phyloP scores from a whole-genome alignment of 2,113 vertebrate species.

The Halichoerus grypus region DNA sequence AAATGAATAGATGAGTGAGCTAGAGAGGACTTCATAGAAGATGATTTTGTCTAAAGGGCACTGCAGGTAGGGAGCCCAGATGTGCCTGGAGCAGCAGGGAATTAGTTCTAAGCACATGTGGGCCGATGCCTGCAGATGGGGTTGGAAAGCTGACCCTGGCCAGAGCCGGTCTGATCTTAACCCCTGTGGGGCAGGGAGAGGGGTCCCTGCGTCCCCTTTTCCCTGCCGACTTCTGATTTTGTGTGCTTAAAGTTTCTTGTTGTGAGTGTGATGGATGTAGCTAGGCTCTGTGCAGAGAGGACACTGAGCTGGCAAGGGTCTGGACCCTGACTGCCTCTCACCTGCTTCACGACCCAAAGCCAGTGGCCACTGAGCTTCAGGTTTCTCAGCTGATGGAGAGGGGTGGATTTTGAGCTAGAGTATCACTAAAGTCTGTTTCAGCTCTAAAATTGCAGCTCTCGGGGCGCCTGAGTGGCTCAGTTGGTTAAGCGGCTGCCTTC shows the following conservation, averaged over 20 bases:
- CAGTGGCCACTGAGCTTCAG: neutral
- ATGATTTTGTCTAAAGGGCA: neutral
- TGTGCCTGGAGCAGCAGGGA: neutral
- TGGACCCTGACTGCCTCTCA: neutral
- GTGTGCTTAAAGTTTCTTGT: neutral
- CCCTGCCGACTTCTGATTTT: neutral
- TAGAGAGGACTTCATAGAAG: neutral
- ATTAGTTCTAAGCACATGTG: rapidly evolving
- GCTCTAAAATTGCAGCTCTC: neutral
- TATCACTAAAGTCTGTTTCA: rapidly evolving
- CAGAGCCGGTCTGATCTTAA: neutral
- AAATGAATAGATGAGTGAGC: neutral
- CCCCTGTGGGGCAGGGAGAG: neutral
- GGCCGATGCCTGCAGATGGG: neutral
- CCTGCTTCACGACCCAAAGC: neutral
- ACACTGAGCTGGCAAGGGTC: neutral
- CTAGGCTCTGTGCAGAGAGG: neutral
- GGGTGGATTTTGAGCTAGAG: neutral
- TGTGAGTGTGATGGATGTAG: neutral
- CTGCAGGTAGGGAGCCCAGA: neutral
- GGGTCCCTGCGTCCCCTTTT: too few species aligned
- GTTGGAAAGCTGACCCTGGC: rapidly evolving
- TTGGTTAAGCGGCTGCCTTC: too few species aligned
- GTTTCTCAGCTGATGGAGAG: neutral
- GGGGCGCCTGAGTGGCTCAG: too few species aligned